phyloP scores from a whole-genome alignment of 2,888 invertebrate species.

The Alloscopus bannaensis region DNA sequence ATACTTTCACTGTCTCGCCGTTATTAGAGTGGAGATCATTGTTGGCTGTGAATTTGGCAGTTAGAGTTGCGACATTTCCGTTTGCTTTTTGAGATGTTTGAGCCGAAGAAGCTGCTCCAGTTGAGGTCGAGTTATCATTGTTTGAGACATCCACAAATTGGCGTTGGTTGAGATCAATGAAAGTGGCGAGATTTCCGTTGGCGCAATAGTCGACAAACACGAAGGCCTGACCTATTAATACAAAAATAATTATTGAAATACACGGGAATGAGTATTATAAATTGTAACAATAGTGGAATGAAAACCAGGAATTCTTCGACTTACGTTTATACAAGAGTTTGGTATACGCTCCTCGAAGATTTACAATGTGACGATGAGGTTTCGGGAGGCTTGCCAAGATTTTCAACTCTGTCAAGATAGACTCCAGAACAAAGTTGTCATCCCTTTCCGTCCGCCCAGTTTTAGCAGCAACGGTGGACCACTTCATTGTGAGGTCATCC shows the following conservation, averaged over 20 bases:
- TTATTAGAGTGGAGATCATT: too few relatives aligned
- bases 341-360: conserved; percentile 53
- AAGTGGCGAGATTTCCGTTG: conserved; percentile 38
- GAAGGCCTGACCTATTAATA: conserved; percentile 29
- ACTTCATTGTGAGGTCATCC: conserved; percentile 47
- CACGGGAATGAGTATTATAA: too few relatives aligned
- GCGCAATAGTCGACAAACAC: conserved; percentile 50
- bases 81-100: neutral
- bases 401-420: conserved; percentile 48
- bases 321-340: conserved; percentile 43
- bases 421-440: conserved; percentile 39
- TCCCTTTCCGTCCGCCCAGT: conserved; percentile 41
- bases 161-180: conserved; percentile 53
- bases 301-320: neutral
- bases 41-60: neutral
- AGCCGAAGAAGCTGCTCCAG: neutral
- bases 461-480: conserved; percentile 43
- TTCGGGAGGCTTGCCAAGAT: conserved; percentile 39
- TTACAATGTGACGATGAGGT: conserved; percentile 32
- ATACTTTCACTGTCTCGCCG: too few relatives aligned
- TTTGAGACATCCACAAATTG: conserved; percentile 17
- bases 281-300: neutral
- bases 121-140: neutral
- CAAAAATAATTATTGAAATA: neutral
- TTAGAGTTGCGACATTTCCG: neutral